These are phyloP conservation scores for Zaprionus obscuricornis DNA, from an alignment of 2,888 invertebrate species.

Conservation along the genomic window DNA sequence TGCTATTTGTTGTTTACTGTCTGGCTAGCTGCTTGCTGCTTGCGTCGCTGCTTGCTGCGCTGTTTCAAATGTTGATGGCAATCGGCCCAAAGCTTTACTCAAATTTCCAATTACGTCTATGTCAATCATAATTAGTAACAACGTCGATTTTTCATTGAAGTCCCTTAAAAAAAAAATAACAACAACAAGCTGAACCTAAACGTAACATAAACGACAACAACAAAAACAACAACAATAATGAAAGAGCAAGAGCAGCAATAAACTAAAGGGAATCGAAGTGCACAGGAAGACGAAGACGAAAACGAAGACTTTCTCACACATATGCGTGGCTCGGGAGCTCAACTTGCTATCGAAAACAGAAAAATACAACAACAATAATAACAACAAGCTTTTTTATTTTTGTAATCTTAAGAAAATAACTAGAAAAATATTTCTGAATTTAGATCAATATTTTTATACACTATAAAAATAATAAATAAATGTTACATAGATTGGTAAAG, in stretches of 20 bases:
- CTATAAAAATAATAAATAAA: no score
- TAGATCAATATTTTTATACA: no score
- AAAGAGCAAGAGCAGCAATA: background rate
- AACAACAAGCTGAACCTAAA: conserved; percentile 43
- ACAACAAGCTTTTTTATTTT: conserved; percentile 44
- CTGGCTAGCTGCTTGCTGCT: conserved; percentile 19
- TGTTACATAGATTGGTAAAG: no score
- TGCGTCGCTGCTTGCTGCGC: conserved; percentile 6
- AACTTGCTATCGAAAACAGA: conserved; percentile 32
- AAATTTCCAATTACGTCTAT: conserved; percentile 80
- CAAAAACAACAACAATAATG: conserved; percentile 13
- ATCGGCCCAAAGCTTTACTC: conserved; percentile 65
- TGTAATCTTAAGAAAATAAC: no score
- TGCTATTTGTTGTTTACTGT: no score
- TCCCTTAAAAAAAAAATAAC: conserved; percentile 45
- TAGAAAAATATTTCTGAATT: no score
- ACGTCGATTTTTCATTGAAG: conserved; percentile 80
- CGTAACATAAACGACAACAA: conserved; percentile 55
- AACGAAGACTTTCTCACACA: conserved; percentile 78
- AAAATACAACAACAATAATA: conserved; percentile 16
- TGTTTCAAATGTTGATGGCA: conserved; percentile 26
- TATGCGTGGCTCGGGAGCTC: conserved; percentile 69
- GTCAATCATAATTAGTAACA: conserved; percentile 82
- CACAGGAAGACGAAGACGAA: conserved; percentile 40
- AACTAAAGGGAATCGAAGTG: conserved; percentile 10